Base-by-base conservation (phyloP, 1,140 invertebrate genomes). In the Pseudomyrmex flavicornis region DNA sequence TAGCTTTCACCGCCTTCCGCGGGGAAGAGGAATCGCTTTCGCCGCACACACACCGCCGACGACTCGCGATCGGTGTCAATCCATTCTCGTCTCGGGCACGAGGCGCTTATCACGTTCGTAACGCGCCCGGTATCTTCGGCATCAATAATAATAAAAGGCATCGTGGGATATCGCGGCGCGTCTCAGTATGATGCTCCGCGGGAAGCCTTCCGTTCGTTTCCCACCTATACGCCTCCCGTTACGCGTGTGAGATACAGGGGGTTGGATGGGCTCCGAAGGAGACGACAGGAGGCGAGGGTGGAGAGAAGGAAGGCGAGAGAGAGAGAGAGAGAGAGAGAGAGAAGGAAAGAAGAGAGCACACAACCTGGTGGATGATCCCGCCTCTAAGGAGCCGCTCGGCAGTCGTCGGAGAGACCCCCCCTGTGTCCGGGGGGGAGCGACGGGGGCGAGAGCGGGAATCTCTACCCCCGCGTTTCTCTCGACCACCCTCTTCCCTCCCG, bases 311-410 rank as follows among this genome's bases (percentile, higher is more conserved):
- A 17, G 35, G 10, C 20, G 44, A 59, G 68, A 54, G 10, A 68
- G 17, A 44, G 69, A 65, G 17, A 52, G 0, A 5, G 26, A 56
- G 9, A 44, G 44, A 73, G 66, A 22, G 80, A 13, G 61, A 26
- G 50, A 44, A 48, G 68, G 62, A 56, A 59, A 82, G 77, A 80
- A 73, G 82, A 73, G 82, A 73, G 92, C 92, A 35, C 35, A 91
- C 92, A 90, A 90, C 92, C 90, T 91, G 90, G 90, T 84, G 93
- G 92, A 93, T 94, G 93, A 93, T 93, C 93, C 92, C 93, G 93
- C 93, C 93, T 94, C 93, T 94, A 90, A 92, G 91, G 92, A 93
- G 91, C 86, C 86, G 87, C 58, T 85, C 59, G 77, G 50, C 70
- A 35, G 35, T 35, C 35, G 59, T 73, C 76, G 54, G 79, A 77